Percentiles rank a stretch among this genome's conserved stretches.
These are phyloP conservation scores for Phoeniculus purpureus DNA, from an alignment of 2,797 vertebrate genomes.

Conservation along the genomic window DNA sequence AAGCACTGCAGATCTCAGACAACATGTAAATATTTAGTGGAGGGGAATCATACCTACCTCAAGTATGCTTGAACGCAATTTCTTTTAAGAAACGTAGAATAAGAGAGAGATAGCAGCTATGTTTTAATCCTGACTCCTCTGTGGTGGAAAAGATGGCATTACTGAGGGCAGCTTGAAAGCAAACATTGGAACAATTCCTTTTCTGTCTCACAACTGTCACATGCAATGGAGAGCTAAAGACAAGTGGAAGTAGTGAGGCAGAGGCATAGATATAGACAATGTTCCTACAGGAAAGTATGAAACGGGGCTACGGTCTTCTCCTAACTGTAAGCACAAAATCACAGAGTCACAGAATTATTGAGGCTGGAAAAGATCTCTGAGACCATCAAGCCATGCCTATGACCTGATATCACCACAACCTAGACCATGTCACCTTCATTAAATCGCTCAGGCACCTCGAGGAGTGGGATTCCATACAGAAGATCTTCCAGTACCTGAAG, in stretches of 20 bases:
- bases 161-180: background rate
- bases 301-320: fast-evolving
- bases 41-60: background rate
- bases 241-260: background rate
- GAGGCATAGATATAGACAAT: background rate
- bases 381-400: too few species aligned
- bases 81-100: background rate
- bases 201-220: background rate
- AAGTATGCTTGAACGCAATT: background rate
- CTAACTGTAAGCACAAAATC: background rate
- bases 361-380: too few species aligned
- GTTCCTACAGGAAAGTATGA: background rate
- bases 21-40: background rate
- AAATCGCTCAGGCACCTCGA: too few species aligned
- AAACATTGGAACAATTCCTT: background rate
- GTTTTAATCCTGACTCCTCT: background rate
- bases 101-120: background rate
- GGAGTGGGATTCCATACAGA: too few species aligned
- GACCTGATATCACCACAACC: too few species aligned
- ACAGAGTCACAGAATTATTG: background rate
- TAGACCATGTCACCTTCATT: too few species aligned
- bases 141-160: background rate
- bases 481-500: too few species aligned
- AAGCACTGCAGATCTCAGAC: background rate
- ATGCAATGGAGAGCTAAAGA: background rate